Conservation (phyloP, 92 coral and sea anemone genomes). For the Paragorgia papillata region DNA sequence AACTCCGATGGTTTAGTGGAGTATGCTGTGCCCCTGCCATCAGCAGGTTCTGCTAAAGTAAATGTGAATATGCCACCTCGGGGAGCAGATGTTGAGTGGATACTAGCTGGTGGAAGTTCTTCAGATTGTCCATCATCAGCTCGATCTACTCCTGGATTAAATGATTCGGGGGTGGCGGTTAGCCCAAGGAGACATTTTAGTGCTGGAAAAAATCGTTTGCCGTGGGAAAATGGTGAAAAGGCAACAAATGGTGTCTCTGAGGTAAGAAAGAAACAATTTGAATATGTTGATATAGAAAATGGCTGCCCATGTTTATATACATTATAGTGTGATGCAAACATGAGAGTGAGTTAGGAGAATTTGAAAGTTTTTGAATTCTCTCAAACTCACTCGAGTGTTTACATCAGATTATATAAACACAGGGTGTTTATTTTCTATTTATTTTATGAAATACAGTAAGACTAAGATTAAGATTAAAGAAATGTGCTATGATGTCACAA, state of each 20-base stretch:
- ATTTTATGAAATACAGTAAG: too few species aligned
- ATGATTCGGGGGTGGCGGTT: constrained; percentile 79
- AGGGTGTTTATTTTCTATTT: too few species aligned
- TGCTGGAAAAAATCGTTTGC: constrained; percentile 89
- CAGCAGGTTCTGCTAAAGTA: constrained; percentile 86
- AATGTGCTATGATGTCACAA: too few species aligned
- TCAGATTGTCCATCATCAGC: constrained; percentile 81
- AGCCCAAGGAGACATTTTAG: constrained; percentile 92
- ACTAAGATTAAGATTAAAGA: too few species aligned
- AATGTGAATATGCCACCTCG: constrained; percentile 66
- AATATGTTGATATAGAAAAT: too few species aligned
- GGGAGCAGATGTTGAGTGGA: constrained; percentile 99
- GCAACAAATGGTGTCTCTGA: constrained; percentile 3
- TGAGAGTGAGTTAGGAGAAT: too few species aligned
- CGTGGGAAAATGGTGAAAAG: constrained; percentile 83
- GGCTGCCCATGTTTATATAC: too few species aligned
- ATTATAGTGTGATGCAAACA: too few species aligned
- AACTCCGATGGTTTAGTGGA: constrained; percentile 97
- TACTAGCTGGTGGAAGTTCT: constrained; percentile 88
- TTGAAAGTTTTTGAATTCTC: too few species aligned
- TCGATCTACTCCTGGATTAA: constrained; percentile 92
- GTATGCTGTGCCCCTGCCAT: constrained; percentile 92
- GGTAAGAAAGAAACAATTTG: neutral
- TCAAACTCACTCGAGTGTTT: too few species aligned
- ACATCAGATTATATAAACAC: too few species aligned